Evolutionary conservation across 2,797 vertebrate species (phyloP), one percentile per base, ranked within the genome.

Genomic region (Coregonus ussuriensis): DNA sequence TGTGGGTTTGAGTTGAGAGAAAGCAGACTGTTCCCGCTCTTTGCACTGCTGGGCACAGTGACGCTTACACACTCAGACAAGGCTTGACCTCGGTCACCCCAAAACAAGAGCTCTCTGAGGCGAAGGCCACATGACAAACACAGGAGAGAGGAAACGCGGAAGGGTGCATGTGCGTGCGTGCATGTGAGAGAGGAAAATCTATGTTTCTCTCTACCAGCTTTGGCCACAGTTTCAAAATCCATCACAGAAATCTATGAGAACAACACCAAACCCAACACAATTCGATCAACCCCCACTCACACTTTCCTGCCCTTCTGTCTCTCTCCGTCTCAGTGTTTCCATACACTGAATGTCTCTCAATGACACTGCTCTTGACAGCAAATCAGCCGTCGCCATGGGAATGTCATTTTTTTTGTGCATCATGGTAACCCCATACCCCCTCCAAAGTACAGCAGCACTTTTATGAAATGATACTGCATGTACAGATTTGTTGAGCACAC

Each of bases 21-120:
- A 31, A 63, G 18, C 29, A 37, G 15, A 73, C 74, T 13, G 62
- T 35, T 74, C 25, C 62, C 53, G 29, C 47, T 65, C 79, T 81
- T 81, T 89, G 74, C 82, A 63, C 76, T 77, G 74, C 77, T 78
- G 75, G 68, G 70, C 79, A 41, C 41, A 66, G 29, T 76, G 79
- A 79, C 0, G 76, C 77, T 79, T 67, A 78, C 54, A 33, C 53
- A 77, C 47, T 71, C 6, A 53, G 80, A 79, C 72, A 18, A 6
- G 18, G 51, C 72, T 66, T 84, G 72, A 77, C 80, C 71, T 47
- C 65, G 3, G 76, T 56, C 68, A 29, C 74, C 72, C 79, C 63
- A 7, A 53, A 52, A 78, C 70, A 68, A 72, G 63, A 81, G 63
- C 70, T 81, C 47, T 72, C 47, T 67, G 62, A 33, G 73, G 29